Evolutionary conservation across 1,140 invertebrate species (phyloP).

Genomic region (Solenopsis invicta): DNA sequence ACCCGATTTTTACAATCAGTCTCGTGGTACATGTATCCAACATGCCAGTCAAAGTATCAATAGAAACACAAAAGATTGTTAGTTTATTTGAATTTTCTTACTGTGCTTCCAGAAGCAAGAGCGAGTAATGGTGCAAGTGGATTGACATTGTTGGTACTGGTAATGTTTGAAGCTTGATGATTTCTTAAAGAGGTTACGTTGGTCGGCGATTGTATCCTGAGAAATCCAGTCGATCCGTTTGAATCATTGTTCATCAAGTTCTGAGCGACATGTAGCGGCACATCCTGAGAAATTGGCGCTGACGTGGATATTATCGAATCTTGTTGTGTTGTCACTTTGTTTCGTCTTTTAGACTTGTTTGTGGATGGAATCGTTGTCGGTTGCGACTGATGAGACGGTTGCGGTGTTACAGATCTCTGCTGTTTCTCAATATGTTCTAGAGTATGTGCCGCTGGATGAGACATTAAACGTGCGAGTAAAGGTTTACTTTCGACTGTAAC

Average conservation of each 20-base stretch:
- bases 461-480: constrained; percentile 91
- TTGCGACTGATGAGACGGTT: constrained; percentile 78
- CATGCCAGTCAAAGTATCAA: too few species aligned
- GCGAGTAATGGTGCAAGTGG: constrained; percentile 80
- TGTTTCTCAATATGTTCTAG: constrained; percentile 96
- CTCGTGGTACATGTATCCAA: too few species aligned
- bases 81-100: constrained; percentile 33
- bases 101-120: constrained; percentile 69
- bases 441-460: constrained; percentile 92
- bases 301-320: constrained; percentile 73
- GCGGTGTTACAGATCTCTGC: constrained; percentile 91
- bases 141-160: constrained; percentile 68
- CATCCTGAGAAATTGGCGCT: constrained; percentile 69
- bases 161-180: constrained; percentile 69
- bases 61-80: constrained; percentile 6
- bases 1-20: too few species aligned
- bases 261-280: constrained; percentile 60
- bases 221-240: constrained; percentile 81
- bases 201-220: constrained; percentile 85
- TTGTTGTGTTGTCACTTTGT: constrained; percentile 66
- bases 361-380: constrained; percentile 57
- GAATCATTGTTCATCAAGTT: constrained; percentile 73
- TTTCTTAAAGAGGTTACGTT: constrained; percentile 69
- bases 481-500: constrained; percentile 86
- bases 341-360: constrained; percentile 79